Percentiles rank a stretch among this genome's conserved stretches.
Evolutionary conservation across 2,113 vertebrate genomes (phyloP).

Genomic region (Nanorana parkeri): DNA sequence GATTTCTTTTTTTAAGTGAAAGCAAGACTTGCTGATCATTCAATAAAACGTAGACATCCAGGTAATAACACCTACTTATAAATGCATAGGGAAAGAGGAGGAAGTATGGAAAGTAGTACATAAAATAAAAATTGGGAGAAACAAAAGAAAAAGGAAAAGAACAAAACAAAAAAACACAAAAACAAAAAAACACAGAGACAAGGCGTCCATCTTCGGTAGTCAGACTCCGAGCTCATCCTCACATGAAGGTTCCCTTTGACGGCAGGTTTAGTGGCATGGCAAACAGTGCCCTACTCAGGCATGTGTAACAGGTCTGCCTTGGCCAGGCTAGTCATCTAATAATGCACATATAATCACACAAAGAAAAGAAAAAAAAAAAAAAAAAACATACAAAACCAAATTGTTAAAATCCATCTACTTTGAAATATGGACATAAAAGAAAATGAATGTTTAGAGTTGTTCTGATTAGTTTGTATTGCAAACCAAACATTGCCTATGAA

Average conservation of each 20-base stretch:
- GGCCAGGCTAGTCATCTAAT: conserved; percentile 99
- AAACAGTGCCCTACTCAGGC: conserved; percentile 99
- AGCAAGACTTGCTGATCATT: no score
- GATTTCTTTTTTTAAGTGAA: no score
- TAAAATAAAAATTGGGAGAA: conserved; percentile 69
- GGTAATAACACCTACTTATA: conserved; percentile 5
- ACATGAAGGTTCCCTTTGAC: conserved; percentile 97
- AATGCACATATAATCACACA: conserved; percentile 99
- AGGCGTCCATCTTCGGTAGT: conserved; percentile 84
- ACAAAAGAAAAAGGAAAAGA: conserved; percentile 78
- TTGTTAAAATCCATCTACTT: conserved; percentile 96
- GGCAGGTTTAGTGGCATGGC: conserved; percentile 98
- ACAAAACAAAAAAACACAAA: conserved; percentile 79
- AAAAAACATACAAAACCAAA: conserved; percentile 81
- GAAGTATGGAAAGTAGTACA: conserved; percentile 61
- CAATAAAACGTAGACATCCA: no score
- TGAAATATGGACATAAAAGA: conserved; percentile 79
- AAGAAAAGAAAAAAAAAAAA: conserved; percentile 93
- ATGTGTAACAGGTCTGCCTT: conserved; percentile 99
- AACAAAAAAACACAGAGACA: conserved; percentile 92
- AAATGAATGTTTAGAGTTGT: conserved; percentile 58
- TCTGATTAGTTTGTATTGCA: background rate
- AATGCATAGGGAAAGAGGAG: conserved; percentile 1
- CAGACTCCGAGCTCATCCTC: conserved; percentile 93
- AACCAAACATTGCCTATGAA: no score